Evolutionary conservation across 2,797 vertebrate species (phyloP).

Genomic region (Australoheros facetus): DNA sequence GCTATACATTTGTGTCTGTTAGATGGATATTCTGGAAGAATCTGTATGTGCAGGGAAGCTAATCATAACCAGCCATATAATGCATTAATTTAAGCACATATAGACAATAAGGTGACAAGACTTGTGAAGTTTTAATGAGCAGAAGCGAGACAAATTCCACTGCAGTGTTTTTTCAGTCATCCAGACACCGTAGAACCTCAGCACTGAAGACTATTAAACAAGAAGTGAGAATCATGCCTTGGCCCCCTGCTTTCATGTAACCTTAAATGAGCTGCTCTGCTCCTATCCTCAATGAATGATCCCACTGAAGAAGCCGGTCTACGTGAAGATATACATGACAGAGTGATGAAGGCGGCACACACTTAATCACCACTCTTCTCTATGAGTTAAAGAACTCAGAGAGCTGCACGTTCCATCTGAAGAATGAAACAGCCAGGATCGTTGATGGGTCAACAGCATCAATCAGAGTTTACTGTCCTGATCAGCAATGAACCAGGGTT

Average conservation of each 20-base stretch:
- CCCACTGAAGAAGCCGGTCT: not conserved
- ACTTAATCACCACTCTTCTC: slow-evolving; percentile 34
- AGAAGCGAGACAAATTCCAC: not conserved
- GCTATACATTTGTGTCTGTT: not conserved
- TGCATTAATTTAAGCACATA: not conserved
- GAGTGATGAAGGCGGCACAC: slow-evolving; percentile 28
- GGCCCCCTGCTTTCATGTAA: not conserved
- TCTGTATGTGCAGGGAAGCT: not conserved
- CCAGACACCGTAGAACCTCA: too few relatives aligned
- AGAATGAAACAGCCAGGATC: slow-evolving; percentile 44
- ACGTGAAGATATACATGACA: slow-evolving; percentile 4
- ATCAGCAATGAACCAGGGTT: slow-evolving; percentile 67
- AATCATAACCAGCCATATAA: not conserved
- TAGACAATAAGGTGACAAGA: not conserved
- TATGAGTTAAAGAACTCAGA: not conserved
- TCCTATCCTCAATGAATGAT: not conserved
- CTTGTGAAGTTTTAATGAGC: not conserved
- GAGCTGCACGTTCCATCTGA: slow-evolving; percentile 31
- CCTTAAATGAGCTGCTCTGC: not conserved
- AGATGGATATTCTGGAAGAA: not conserved
- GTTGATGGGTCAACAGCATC: slow-evolving; percentile 58
- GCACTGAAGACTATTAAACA: too few relatives aligned
- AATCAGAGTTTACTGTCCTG: slow-evolving; percentile 63
- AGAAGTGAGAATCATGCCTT: not conserved
- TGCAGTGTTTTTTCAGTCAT: not conserved